Evolutionary conservation across 37 sponge, comb jelly and placozoan species (phyloP).

Genomic region (Ephydatia muelleri): DNA sequence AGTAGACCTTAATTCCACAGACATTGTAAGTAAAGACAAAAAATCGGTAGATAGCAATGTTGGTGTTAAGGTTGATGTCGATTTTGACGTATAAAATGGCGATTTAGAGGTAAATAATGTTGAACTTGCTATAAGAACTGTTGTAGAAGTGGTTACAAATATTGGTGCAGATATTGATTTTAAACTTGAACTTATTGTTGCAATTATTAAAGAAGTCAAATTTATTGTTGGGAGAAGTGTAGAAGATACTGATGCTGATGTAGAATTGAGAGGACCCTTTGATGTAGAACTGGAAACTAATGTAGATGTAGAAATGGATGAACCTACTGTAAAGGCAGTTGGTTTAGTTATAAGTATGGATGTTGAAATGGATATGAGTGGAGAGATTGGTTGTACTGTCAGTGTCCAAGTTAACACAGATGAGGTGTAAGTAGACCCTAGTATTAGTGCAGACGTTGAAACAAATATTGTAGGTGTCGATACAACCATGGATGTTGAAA

Average conservation of each 20-base stretch:
- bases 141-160: neutral
- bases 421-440: neutral
- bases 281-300: no score
- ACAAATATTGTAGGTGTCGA: neutral
- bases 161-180: no score
- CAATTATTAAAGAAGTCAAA: neutral
- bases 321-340: no score
- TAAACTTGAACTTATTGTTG: neutral
- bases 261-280: no score
- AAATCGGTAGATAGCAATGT: neutral
- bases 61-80: neutral
- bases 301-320: no score
- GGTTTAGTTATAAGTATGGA: no score
- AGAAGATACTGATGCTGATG: neutral
- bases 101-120: no score
- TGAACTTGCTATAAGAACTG: no score
- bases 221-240: neutral
- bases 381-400: neutral
- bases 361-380: neutral
- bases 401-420: neutral
- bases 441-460: neutral
- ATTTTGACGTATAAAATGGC: neutral
- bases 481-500: neutral
- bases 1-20: neutral
- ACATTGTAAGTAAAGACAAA: neutral